Base-by-base conservation (phyloP, 2,797 vertebrate genomes). In the Falco berigora region DNA sequence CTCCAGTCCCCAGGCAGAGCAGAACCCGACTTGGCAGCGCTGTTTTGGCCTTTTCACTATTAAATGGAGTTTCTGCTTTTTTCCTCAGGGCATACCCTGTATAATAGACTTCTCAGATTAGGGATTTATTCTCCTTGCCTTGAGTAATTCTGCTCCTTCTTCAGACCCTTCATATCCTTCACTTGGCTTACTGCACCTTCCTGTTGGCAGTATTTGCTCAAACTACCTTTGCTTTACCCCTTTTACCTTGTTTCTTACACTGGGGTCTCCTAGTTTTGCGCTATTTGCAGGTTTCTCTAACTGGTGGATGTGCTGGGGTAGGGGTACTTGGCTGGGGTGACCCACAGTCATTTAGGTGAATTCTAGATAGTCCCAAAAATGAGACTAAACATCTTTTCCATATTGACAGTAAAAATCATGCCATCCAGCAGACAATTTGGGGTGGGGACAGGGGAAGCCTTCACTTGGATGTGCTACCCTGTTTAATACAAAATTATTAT, bases 51-150 rank as follows among this genome's bases (percentile, higher is more conserved):
- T 93, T 92, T 91, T 82, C 83, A 40, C 69, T 82, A 18, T 77
- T 82, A 92, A 93, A 95, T 64, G 44, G 74, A 85, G 92, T 92
- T 94, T 74, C 90, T 93, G 67, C 90, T 74, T 84, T 87, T 68
- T 59, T 94, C 88, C 94, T 92, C 3, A 0, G 89, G 92, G 94
- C 89, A 92, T 83, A 72, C 79, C 74, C 79, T 66, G 58, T 32
- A 50, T 84, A 94, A 94, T 10, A 91, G 69, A 62, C 76, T 93
- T 77, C 86, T 84, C 95, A 73, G 90, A 92, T 86, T 67, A 94
- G 92, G 3, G 1, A 93, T 90, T 91, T 88, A 52, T 68, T 73
- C 88, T 81, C 72, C 67, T 75, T 78, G 74, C 88, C 90, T 75
- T 91, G 14, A 95, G 93, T 83, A 61, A 53, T 52, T 63, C 55